Conservation (phyloP, 2,888 invertebrate genomes). For the Abrostola tripartita region DNA sequence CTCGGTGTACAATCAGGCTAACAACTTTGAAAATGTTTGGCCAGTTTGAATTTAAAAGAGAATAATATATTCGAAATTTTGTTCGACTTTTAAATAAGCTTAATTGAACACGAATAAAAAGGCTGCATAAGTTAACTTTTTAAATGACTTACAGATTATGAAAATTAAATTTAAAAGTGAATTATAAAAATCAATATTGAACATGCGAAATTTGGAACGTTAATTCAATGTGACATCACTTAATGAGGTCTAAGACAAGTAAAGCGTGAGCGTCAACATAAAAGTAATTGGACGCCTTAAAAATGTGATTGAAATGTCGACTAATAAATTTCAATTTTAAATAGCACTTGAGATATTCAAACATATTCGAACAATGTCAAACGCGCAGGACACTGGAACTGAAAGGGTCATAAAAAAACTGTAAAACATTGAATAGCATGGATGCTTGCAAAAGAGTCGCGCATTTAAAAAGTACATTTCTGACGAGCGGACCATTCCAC, state of each 20-base stretch:
- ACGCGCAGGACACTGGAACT: conserved; percentile 28
- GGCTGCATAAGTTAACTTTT: too few species aligned
- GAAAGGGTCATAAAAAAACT: conserved; percentile 42
- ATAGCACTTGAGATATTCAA: conserved; percentile 22
- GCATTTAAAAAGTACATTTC: conserved; percentile 34
- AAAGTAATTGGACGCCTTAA: conserved; percentile 24
- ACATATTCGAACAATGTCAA: conserved; percentile 38
- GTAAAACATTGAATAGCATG: conserved; percentile 36
- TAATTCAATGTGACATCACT: conserved; percentile 20
- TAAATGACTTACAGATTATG: too few species aligned
- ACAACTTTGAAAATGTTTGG: too few species aligned
- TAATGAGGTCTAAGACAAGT: conserved; percentile 25
- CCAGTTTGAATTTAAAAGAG: too few species aligned
- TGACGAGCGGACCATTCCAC: conserved; percentile 17
- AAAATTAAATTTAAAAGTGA: too few species aligned
- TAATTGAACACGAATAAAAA: too few species aligned
- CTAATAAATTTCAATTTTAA: conserved; percentile 26
- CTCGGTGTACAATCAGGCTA: not conserved
- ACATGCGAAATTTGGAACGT: not conserved
- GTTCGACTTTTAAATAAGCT: too few species aligned
- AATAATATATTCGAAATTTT: too few species aligned
- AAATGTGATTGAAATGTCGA: conserved; percentile 8
- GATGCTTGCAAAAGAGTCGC: conserved; percentile 30
- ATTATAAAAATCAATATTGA: not conserved
- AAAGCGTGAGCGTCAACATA: conserved; percentile 22